Evolutionary conservation across 1,140 invertebrate species (phyloP), one percentile per base, ranked within the genome.

Genomic region (Aphelenchoides avenae): DNA sequence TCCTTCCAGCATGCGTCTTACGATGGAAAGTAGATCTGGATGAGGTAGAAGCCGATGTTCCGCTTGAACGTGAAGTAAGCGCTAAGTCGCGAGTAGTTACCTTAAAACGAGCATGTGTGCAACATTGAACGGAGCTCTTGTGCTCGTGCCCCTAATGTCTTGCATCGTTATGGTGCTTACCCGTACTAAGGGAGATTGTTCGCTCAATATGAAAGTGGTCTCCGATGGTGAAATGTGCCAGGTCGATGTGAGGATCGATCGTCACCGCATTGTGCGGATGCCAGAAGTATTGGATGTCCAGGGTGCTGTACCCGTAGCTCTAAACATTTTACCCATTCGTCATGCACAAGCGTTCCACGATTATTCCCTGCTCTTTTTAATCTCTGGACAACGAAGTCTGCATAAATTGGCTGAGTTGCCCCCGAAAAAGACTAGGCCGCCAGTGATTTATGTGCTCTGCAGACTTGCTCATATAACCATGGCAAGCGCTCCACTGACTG

Each of bases 11-110:
- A n/a, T n/a, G n/a, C n/a, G n/a, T n/a, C n/a, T n/a, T 89, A 89
- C 77, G 91, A 93, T 68, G 92, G 92, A 82, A 96, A 93, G 84
- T 96, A 96, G 80, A 96, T 95, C 83, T 96, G 92, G 81, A 96
- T 96, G 73, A 97, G 83, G 84, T 96, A 96, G 84, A 96, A 96
- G 72, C 92, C 92, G 88, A 96, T 93, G 73, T 90, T 93, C 62
- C 92, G 86, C 64, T 92, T 91, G 82, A 97, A 96, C 81, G 91
- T 90, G 79, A 97, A 94, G 82, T 93, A 89, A 82, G 89, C 92
- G 57, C 90, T 89, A 83, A 97, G 82, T 75, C 92, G 85, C 71
- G 91, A 95, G 82, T 96, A 96, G 82, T 96, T 94, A 83, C 92
- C 91, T 94, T 37, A 71, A 65, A 50, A n/a, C 26, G 5, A 5